Evolutionary conservation across 2,797 vertebrate species (phyloP), one percentile per base, ranked within the genome.

Genomic region (Psittacula echo): DNA sequence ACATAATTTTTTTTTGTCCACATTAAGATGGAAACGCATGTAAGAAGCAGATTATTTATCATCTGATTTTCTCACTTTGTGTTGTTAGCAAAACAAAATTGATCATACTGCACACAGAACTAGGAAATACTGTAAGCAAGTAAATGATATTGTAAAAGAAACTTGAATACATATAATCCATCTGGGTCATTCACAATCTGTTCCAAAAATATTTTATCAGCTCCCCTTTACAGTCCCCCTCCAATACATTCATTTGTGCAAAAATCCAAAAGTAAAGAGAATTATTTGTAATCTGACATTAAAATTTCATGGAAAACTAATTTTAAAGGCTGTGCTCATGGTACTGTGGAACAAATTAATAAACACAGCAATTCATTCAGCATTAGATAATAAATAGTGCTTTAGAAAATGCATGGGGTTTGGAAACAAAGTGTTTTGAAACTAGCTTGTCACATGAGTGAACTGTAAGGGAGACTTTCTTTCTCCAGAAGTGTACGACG

Each of bases 361-460:
- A 93, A 93, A 73, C 34, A 58, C 14, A 85, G 29, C 19, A 37
- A 42, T 87, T 93, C 84, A 2, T 91, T 87, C 90, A 92, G 32
- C 51, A 84, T 66, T 47, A 94, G 67, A 53, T 51, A 81, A 58
- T 15, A 94, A 91, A 78, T 68, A 5, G 2, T 79, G 11, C 22
- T 42, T 95, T 95, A 89, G 44, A 87, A 95, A 95, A 95, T 44
- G 42, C 30, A 42, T 48, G 20, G 58, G 89, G 92, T 48, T 71
- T 93, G 66, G 82, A 94, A 91, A 80, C 22, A 90, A 82, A 89
- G 34, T 61, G 60, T 75, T 93, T 92, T 85, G 65, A 94, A 95
- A 86, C 10, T 27, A 87, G 45, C 41, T 86, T 82, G 23, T 80
- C 72, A 83, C 37, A 8, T 78, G 53, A 81, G 3, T 50, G 29